Percentiles rank a stretch among this genome's conserved stretches.
Conservation (phyloP, 2,888 invertebrate species). For the Hedya salicella region DNA sequence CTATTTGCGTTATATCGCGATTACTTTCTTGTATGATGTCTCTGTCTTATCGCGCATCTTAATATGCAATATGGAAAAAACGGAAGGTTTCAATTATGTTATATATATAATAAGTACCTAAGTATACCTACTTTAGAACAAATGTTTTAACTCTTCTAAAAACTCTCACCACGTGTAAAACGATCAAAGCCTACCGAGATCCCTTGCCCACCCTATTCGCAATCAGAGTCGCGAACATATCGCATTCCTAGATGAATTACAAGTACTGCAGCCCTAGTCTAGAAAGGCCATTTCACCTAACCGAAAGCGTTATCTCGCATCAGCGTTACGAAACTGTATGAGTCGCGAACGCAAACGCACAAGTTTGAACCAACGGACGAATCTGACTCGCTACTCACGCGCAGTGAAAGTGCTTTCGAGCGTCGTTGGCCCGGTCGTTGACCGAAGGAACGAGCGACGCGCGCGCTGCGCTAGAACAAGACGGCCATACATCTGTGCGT, state of each 20-base stretch:
- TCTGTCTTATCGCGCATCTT: too few species aligned
- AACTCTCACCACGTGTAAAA: conserved; percentile 1
- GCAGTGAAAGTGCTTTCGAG: conserved; percentile 85
- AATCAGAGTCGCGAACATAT: conserved; percentile 51
- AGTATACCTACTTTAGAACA: too few species aligned
- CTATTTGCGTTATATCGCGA: too few species aligned
- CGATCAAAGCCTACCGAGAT: conserved; percentile 1
- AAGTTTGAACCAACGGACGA: conserved; percentile 61
- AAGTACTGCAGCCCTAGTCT: conserved; percentile 60
- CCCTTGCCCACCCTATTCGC: conserved; percentile 15
- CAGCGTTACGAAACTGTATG: conserved; percentile 57
- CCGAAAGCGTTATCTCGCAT: conserved; percentile 60
- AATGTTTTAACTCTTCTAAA: too few species aligned
- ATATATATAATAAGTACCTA: too few species aligned
- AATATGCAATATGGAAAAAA: too few species aligned
- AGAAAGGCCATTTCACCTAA: conserved; percentile 65
- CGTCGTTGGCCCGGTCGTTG: conserved; percentile 82
- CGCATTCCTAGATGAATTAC: conserved; percentile 76
- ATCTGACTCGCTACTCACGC: conserved; percentile 75
- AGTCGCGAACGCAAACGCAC: conserved; percentile 67
- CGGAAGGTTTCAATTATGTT: too few species aligned
- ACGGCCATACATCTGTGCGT: conserved; percentile 70
- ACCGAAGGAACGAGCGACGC: conserved; percentile 64
- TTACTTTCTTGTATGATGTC: too few species aligned
- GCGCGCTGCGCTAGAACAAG: conserved; percentile 58